Evolutionary conservation across 2,113 vertebrate genomes (phyloP).

Genomic region (Cryptomyrus ogoouensis): DNA sequence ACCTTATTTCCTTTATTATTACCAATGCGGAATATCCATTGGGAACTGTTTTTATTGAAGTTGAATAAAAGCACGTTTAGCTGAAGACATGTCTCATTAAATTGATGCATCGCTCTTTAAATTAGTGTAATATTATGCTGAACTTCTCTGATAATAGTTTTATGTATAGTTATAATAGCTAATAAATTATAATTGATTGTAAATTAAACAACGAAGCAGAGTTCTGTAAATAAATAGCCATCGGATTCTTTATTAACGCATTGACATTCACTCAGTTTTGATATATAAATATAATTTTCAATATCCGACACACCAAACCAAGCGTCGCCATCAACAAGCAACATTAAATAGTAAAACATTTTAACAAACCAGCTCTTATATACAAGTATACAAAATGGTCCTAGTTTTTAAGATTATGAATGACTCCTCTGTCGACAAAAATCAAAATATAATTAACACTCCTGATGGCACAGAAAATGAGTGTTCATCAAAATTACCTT

Average conservation of each 20-base stretch:
- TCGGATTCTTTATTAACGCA: conserved; percentile 67
- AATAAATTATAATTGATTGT: neutral
- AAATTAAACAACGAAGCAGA: conserved; percentile 10
- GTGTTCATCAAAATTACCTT: neutral
- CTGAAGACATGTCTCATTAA: neutral
- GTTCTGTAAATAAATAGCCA: conserved; percentile 62
- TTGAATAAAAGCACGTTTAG: neutral
- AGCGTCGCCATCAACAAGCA: conserved; percentile 45
- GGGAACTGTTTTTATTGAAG: neutral
- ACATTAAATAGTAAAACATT: conserved; percentile 58
- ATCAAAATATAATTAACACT: conserved; percentile 4
- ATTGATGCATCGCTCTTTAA: neutral
- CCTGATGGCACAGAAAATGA: conserved; percentile 8
- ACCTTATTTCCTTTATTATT: neutral
- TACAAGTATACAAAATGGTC: conserved; percentile 69
- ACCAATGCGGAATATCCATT: neutral
- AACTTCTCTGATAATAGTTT: neutral
- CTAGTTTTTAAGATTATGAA: conserved; percentile 52
- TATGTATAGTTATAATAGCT: neutral
- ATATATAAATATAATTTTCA: conserved; percentile 73
- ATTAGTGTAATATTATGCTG: neutral
- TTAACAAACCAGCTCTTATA: conserved; percentile 60
- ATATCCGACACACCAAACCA: conserved; percentile 62
- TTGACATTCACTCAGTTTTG: conserved; percentile 52
- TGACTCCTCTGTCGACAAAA: conserved; percentile 21